These are phyloP conservation scores for Holotrichia oblita DNA, from an alignment of 1,140 invertebrate genomes.

Conservation along the genomic window DNA sequence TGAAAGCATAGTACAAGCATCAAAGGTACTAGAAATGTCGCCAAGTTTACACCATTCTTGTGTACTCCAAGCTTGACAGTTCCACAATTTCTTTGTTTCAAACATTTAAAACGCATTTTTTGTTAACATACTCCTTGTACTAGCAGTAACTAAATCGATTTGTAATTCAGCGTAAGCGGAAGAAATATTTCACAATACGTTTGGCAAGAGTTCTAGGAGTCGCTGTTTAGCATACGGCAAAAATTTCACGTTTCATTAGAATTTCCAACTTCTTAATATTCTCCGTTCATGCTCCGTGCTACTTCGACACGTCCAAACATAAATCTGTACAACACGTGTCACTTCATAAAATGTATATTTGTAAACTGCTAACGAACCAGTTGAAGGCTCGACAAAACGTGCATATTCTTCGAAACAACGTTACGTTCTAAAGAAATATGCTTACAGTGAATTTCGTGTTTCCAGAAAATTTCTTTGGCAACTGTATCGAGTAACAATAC, in stretches of 20 bases:
- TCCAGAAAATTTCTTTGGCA: neutral
- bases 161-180: neutral
- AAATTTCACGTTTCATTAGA: slow-evolving; percentile 16
- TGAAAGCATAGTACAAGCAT: too few relatives aligned
- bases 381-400: neutral
- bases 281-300: slow-evolving; percentile 6
- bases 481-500: too few relatives aligned
- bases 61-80: too few relatives aligned
- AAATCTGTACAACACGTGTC: slow-evolving; percentile 1
- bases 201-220: neutral
- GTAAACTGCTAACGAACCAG: neutral
- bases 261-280: slow-evolving; percentile 15
- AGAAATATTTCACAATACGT: neutral
- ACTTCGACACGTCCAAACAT: slow-evolving; percentile 1
- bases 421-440: neutral
- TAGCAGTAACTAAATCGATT: neutral
- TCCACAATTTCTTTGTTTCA: too few relatives aligned
- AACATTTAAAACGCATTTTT: neutral
- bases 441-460: neutral
- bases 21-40: too few relatives aligned
- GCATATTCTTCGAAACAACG: neutral
- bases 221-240: neutral
- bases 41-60: too few relatives aligned
- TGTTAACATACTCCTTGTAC: neutral
- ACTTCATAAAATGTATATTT: neutral